Conservation (phyloP, 2,113 vertebrate genomes). For the Glareola pratincola region DNA sequence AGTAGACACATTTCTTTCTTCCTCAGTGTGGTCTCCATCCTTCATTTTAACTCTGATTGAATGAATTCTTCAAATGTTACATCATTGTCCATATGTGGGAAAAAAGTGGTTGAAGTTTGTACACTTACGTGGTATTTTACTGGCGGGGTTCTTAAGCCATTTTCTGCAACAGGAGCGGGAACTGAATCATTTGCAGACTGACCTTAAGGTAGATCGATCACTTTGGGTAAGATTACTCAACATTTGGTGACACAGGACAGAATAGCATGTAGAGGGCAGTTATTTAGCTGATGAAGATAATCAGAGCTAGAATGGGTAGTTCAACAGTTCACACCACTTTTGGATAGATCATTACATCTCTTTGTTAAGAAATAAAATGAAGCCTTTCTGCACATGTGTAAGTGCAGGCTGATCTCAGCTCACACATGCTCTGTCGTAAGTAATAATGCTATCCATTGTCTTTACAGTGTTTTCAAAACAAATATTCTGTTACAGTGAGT, state of each 20-base stretch:
- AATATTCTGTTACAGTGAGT: not conserved
- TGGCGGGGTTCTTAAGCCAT: not conserved
- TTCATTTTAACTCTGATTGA: not conserved
- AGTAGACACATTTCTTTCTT: not conserved
- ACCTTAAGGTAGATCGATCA: not conserved
- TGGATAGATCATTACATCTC: not conserved
- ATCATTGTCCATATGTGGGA: not conserved
- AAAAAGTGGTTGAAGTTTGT: not conserved
- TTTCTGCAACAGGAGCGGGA: not conserved
- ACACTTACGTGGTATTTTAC: not conserved
- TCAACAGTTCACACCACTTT: not conserved
- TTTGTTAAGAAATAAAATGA: not conserved
- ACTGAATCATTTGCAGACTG: not conserved
- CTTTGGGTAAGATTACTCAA: not conserved
- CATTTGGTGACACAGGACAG: not conserved
- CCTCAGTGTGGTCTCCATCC: not conserved
- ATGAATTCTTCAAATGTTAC: not conserved
- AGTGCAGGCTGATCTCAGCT: not conserved
- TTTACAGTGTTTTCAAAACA: not conserved
- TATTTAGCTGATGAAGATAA: not conserved
- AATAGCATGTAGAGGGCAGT: accelerated
- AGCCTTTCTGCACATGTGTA: not conserved
- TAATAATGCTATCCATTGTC: not conserved
- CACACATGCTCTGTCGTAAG: not conserved
- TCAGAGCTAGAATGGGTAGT: not conserved